Evolutionary conservation across 1,140 invertebrate genomes (phyloP).

Genomic region (Metopolophium dirhodum): DNA sequence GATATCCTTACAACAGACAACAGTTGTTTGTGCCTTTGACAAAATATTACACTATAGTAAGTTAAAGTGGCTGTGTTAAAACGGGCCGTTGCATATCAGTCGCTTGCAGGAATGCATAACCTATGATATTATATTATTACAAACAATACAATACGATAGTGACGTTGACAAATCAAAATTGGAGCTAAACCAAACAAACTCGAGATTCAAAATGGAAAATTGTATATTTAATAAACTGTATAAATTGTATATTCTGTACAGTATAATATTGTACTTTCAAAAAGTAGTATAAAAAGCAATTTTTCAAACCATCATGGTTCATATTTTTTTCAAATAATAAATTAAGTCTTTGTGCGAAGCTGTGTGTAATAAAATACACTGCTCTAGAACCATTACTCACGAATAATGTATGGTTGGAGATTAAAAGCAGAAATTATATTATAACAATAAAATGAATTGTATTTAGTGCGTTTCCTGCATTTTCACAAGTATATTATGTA

Average conservation of each 20-base stretch:
- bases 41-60: too few species aligned
- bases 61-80: too few species aligned
- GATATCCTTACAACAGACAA: too few species aligned
- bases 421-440: constrained; percentile 30
- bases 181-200: too few species aligned
- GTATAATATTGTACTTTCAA: background rate
- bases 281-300: background rate
- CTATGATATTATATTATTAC: too few species aligned
- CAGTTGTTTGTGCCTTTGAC: too few species aligned
- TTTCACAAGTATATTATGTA: background rate
- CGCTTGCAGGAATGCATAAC: too few species aligned
- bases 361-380: constrained; percentile 27
- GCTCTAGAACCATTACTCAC: background rate
- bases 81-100: too few species aligned
- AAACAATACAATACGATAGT: too few species aligned
- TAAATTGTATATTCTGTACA: background rate
- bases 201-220: too few species aligned
- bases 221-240: background rate
- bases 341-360: constrained; percentile 18
- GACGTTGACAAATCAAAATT: too few species aligned
- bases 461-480: background rate
- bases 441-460: background rate
- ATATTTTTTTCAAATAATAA: constrained; percentile 21
- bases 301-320: background rate
- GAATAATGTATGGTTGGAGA: constrained; percentile 20